Conservation (phyloP, 2,797 vertebrate genomes). For the Ataeniobius toweri region DNA sequence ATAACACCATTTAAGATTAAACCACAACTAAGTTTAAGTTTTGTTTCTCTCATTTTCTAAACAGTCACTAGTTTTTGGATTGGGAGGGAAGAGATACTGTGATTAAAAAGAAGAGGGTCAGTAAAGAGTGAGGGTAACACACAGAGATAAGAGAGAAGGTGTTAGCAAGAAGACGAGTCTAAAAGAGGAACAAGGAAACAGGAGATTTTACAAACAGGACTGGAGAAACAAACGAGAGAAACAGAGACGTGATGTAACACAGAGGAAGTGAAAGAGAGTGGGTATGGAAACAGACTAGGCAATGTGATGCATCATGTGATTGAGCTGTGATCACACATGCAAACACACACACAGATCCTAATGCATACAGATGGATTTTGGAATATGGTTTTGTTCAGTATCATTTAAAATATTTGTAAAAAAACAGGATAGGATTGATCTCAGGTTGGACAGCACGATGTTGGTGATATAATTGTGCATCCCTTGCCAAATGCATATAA, state of each 20-base stretch:
- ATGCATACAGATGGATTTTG: slow-evolving; percentile 1
- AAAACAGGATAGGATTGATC: background rate
- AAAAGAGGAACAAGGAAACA: slow-evolving; percentile 14
- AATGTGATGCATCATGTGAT: slow-evolving; percentile 71
- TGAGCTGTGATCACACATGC: slow-evolving; percentile 48
- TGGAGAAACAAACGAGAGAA: slow-evolving; percentile 11
- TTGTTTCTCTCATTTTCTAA: background rate
- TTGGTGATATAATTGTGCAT: background rate
- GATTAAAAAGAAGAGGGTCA: background rate
- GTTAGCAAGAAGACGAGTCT: background rate
- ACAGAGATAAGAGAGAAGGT: background rate
- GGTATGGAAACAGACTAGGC: slow-evolving; percentile 36
- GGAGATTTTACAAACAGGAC: slow-evolving; percentile 5
- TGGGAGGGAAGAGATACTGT: background rate
- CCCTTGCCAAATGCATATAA: background rate
- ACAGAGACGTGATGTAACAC: slow-evolving; percentile 21
- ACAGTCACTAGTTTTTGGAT: background rate
- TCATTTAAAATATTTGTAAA: background rate
- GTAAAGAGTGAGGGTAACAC: background rate
- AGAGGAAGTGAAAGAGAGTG: slow-evolving; percentile 68
- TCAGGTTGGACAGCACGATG: background rate
- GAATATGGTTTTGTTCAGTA: background rate
- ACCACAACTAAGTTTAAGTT: background rate
- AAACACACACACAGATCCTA: slow-evolving; percentile 18
- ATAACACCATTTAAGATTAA: background rate